Conservation (phyloP, 2,888 invertebrate species). For the Heliconius erato region DNA sequence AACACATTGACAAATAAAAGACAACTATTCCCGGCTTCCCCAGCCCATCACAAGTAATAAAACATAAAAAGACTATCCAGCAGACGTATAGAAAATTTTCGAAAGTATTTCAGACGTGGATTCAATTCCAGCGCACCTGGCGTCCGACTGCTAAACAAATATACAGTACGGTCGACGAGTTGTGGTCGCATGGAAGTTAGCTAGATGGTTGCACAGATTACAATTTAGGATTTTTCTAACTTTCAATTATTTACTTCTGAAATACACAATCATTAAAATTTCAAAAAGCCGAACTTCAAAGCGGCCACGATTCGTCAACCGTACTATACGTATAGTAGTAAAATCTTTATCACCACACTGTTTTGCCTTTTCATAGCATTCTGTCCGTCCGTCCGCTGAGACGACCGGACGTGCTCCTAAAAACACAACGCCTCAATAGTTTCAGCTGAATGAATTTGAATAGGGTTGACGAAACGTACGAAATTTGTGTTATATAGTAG, state of each 20-base stretch:
- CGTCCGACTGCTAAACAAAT: constrained; percentile 10
- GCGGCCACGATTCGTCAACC: background rate
- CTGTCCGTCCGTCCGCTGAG: constrained; percentile 39
- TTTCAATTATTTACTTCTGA: background rate
- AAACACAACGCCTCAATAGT: constrained; percentile 73
- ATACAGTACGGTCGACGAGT: background rate
- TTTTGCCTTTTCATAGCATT: constrained; percentile 33
- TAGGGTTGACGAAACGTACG: constrained; percentile 59
- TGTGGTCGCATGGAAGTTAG: background rate
- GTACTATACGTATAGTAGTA: constrained; percentile 3
- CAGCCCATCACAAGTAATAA: constrained; percentile 3
- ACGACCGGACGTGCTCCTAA: constrained; percentile 69
- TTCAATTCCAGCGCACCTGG: constrained; percentile 19
- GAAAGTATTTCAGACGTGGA: constrained; percentile 17
- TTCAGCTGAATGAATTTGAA: constrained; percentile 54
- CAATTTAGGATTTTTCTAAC: too few species aligned
- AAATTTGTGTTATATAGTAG: background rate
- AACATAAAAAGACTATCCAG: background rate
- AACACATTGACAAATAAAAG: background rate
- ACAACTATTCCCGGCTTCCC: background rate
- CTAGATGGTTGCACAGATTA: background rate
- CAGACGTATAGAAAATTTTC: constrained; percentile 14
- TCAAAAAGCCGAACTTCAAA: background rate
- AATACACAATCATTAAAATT: background rate
- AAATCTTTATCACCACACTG: constrained; percentile 36